Base-by-base conservation (phyloP, 2,113 vertebrate species). In the Zosterops hypoxanthus region DNA sequence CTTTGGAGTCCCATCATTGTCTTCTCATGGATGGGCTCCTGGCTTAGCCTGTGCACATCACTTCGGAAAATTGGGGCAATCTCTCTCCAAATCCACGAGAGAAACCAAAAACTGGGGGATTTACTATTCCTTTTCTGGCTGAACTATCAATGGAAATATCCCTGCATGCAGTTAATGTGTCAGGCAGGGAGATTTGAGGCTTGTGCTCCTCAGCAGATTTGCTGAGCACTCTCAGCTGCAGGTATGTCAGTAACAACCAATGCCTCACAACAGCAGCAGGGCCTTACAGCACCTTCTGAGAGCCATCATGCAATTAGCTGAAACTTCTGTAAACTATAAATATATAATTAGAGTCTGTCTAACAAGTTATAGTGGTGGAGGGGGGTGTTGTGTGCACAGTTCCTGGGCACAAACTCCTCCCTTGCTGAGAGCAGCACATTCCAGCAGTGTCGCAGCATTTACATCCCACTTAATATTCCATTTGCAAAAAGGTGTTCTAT, bases 251-350 rank as follows among this genome's bases (percentile, higher is more conserved):
- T 36, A 50, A 88, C 25, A 93, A 66, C 82, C 75, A 42, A 12
- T 0, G 3, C 36, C 47, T 59, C 57, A 72, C 52, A 91, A 55
- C 57, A 77, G 50, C 25, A 77, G 42, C 9, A 13, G 61, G 53
- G 65, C 76, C 59, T 87, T 86, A 80, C 60, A 82, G 79, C 49
- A 57, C 44, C 65, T 88, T 72, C 34, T 12, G 49, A 86, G 83
- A 87, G 36, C 50, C 59, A 55, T 39, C 12, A 3, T 34, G 53
- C 26, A 84, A 85, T 89, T 72, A 96, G 53, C 52, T 76, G 50
- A 47, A 87, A 47, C 85, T 78, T 85, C 75, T 90, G 84, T 79
- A 85, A 95, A 66, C 75, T 64, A 89, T 82, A 87, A 92, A 73
- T 87, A 64, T 13, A 33, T 81, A 89, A 91, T 92, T 91, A 82